Conservation (phyloP, 2,113 vertebrate genomes). For the Mustelus asterias region DNA sequence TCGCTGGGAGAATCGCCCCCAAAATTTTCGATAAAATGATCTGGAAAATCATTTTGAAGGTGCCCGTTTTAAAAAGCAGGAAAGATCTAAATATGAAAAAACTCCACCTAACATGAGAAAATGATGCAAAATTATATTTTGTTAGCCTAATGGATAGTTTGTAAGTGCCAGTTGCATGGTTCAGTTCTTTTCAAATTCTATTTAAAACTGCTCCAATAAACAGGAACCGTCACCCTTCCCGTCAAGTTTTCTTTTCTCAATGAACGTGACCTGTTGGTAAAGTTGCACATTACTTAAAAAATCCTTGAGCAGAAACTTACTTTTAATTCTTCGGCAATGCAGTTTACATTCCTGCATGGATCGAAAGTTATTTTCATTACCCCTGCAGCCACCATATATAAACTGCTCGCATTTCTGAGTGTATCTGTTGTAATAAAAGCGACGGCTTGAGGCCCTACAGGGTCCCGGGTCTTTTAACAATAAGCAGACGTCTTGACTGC, state of each 20-base stretch:
- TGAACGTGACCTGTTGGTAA: background rate
- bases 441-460: constrained; percentile 57
- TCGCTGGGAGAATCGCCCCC: no score
- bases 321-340: constrained; percentile 71
- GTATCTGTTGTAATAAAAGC: constrained; percentile 74
- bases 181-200: background rate
- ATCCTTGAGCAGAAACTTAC: constrained; percentile 57
- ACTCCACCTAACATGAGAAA: no score
- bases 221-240: background rate
- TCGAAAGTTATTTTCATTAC: constrained; percentile 80
- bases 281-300: background rate
- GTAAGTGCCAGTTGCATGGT: background rate
- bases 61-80: background rate
- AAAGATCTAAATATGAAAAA: background rate
- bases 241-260: background rate
- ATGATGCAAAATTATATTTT: background rate
- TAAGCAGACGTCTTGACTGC: constrained; percentile 62
- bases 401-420: constrained; percentile 72
- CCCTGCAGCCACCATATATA: constrained; percentile 74
- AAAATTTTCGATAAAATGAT: background rate
- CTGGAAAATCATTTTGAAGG: background rate
- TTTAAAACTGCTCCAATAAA: background rate
- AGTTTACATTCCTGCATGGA: constrained; percentile 64
- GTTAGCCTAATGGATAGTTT: background rate
- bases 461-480: constrained; percentile 63